A percentile compares a stretch with the other conserved stretches of the same genome.
These are phyloP conservation scores for Pristionchus fissidentatus DNA, from an alignment of 2,888 invertebrate species.

Conservation along the genomic window DNA sequence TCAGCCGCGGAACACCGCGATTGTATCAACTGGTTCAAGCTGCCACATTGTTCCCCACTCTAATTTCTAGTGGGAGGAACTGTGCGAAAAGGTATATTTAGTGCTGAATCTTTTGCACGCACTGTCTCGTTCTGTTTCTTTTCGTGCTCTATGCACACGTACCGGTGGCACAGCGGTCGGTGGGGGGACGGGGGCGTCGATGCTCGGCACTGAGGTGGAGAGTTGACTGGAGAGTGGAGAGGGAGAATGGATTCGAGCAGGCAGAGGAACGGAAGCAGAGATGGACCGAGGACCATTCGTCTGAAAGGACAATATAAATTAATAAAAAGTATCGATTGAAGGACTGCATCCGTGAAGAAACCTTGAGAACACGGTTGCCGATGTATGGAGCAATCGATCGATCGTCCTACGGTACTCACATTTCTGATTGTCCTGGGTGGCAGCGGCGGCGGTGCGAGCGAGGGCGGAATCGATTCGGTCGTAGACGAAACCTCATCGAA, in stretches of 20 bases:
- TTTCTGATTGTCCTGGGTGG: conserved; percentile 16
- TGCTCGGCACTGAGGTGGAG: conserved; percentile 25
- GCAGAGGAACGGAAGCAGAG: background rate
- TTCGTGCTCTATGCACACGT: no score
- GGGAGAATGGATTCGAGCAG: background rate
- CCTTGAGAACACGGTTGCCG: background rate
- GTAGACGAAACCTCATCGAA: conserved; percentile 31
- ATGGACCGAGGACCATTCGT: background rate
- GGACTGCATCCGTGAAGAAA: background rate
- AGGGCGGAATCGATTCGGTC: conserved; percentile 43
- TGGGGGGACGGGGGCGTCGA: conserved; percentile 28
- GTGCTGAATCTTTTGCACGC: no score
- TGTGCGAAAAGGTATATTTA: no score
- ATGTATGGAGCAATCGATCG: background rate
- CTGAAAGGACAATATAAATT: background rate
- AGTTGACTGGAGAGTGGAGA: conserved; percentile 10
- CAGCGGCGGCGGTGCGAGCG: conserved; percentile 36
- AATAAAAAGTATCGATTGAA: background rate
- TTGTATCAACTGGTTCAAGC: no score
- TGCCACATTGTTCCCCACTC: no score
- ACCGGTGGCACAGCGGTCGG: background rate
- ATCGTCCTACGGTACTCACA: background rate
- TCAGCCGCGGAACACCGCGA: no score
- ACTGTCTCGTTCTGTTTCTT: no score
- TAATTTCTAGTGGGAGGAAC: no score